Evolutionary conservation across 2,888 invertebrate genomes (phyloP).

Genomic region (Allacma fusca): DNA sequence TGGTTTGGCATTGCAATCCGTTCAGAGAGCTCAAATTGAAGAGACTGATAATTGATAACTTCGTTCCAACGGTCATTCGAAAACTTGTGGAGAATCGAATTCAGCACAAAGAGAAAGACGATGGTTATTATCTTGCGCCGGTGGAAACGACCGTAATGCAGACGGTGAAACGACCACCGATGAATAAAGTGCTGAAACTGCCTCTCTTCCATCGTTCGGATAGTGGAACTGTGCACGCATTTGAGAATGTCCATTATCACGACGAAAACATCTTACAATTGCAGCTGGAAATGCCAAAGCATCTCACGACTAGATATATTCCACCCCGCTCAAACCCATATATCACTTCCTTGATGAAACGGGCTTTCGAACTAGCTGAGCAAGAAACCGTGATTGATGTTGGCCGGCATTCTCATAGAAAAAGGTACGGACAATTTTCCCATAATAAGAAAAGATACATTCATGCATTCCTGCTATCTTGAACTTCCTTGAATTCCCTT

Average conservation of each 20-base stretch:
- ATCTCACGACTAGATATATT: constrained; percentile 53
- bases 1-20: constrained; percentile 48
- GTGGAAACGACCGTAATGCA: constrained; percentile 48
- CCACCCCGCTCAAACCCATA: constrained; percentile 57
- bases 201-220: constrained; percentile 56
- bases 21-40: constrained; percentile 84
- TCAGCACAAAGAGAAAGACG: constrained; percentile 54
- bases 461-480: constrained; percentile 22
- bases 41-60: constrained; percentile 86
- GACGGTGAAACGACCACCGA: constrained; percentile 55
- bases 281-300: constrained; percentile 54
- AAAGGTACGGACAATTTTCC: constrained; percentile 39
- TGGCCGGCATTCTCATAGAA: constrained; percentile 42
- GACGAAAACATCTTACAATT: constrained; percentile 60
- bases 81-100: constrained; percentile 56
- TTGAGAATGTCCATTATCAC: constrained; percentile 57
- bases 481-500: neutral
- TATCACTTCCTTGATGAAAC: constrained; percentile 55
- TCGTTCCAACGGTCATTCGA: constrained; percentile 75
- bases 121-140: constrained; percentile 54
- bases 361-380: constrained; percentile 58
- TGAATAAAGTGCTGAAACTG: constrained; percentile 52
- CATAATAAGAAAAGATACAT: constrained; percentile 26
- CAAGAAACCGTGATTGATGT: constrained; percentile 58
- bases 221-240: constrained; percentile 52